Evolutionary conservation across 2,888 invertebrate genomes (phyloP), one percentile per base, ranked within the genome.

Genomic region (Candidula unifasciata): DNA sequence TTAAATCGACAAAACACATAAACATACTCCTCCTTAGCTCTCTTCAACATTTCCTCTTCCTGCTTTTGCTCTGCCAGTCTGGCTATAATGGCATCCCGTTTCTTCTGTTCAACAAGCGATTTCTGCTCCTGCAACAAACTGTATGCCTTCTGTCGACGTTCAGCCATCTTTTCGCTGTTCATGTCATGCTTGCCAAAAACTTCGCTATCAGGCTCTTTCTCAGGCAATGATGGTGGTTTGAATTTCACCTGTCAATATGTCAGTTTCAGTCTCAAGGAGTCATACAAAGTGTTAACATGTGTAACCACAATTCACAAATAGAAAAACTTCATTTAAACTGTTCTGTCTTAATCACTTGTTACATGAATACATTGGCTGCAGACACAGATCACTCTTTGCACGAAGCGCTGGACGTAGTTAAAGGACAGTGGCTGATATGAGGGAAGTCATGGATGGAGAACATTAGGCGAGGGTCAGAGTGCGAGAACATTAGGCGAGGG

Each of bases 101-200:
- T 93, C 79, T 89, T 90, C 85, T 93, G 92, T 35, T 92, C 93
- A 30, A 93, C 92, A 64, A 92, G 88, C 13, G 91, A 91, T 74
- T 92, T 91, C 86, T 94, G 93, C 37, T 93, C 92, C 82, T 90
- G 88, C 89, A 92, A 92, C 37, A 93, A 84, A 52, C 92, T 91
- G 44, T 90, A 90, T 1, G 93, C 93, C n/a, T 90, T 88, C 54
- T 89, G 86, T 78, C 93, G 88, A 30, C 91, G 89, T 74, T 93
- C 93, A 6, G 91, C 89, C 91, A 94, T 89, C 85, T 92, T 92
- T 81, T 93, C 93, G 80, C 92, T 92, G 82, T 89, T 93, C 90
- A 91, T 91, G 88, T 94, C 93, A 84, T 93, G 90, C 87, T 92
- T 93, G n/a, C 94, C 94, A 85, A 94, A 94, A 1, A 93, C 89